Conservation (phyloP, 2,797 vertebrate species). For the Eulemur coronatus region DNA sequence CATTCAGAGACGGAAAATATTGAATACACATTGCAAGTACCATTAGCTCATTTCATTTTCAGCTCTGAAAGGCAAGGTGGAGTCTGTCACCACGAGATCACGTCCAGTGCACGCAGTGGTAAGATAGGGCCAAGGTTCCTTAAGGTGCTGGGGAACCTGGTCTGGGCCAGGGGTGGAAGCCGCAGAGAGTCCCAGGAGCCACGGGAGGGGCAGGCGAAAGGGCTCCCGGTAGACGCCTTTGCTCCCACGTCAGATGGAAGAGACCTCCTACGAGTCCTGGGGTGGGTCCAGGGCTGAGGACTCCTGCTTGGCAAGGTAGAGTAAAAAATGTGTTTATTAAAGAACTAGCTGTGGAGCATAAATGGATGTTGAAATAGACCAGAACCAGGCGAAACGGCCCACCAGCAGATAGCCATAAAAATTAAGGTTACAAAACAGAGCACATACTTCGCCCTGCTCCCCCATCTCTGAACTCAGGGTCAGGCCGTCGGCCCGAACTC, state of each 20-base stretch:
- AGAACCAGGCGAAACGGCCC: conserved; percentile 73
- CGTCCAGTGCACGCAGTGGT: background rate
- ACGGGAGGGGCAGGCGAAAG: background rate
- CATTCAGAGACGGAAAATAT: background rate
- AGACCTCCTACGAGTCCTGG: conserved; percentile 63
- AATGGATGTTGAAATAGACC: conserved; percentile 80
- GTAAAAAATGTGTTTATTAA: conserved; percentile 80
- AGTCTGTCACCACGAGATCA: conserved; percentile 56
- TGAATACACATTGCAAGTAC: background rate
- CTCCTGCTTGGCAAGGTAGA: conserved; percentile 75
- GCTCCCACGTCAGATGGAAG: background rate
- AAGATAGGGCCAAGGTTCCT: background rate
- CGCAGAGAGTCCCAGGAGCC: background rate
- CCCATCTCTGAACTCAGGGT: conserved; percentile 68
- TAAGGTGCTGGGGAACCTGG: background rate
- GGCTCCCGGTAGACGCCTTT: background rate
- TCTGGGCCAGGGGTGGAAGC: background rate
- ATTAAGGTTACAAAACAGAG: conserved; percentile 72
- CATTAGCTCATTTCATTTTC: background rate
- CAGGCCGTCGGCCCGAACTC: conserved; percentile 33
- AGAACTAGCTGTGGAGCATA: conserved; percentile 52
- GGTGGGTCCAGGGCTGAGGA: conserved; percentile 56
- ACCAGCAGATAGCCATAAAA: conserved; percentile 79
- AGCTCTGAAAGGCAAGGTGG: conserved; percentile 55
- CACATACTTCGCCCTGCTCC: conserved; percentile 56